Percentiles rank a stretch among this genome's conserved stretches.
Evolutionary conservation across 2,888 invertebrate species (phyloP).

Genomic region (Cactoblastis cactorum): DNA sequence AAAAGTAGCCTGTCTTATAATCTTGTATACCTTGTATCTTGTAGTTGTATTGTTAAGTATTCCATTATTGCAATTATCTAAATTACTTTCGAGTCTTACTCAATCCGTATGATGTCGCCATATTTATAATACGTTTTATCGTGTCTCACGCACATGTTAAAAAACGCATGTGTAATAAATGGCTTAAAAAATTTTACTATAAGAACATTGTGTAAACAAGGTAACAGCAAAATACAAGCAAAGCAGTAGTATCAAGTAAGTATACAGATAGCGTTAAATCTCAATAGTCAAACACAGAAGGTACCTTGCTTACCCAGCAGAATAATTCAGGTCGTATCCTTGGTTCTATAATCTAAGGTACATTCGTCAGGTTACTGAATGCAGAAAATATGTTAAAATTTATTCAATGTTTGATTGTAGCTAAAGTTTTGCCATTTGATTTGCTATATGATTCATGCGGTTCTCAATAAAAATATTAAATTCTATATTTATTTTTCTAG

Average conservation of each 20-base stretch:
- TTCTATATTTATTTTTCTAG: no score
- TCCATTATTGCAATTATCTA: no score
- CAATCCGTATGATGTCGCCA: no score
- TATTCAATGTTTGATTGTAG: neutral
- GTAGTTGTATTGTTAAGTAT: no score
- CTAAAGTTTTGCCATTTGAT: no score
- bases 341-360: neutral
- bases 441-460: no score
- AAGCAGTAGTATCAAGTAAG: neutral
- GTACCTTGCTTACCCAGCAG: slow-evolving; percentile 9
- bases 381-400: neutral
- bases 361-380: neutral
- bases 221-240: neutral
- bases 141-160: no score
- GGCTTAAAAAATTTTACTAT: neutral
- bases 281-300: slow-evolving; percentile 9
- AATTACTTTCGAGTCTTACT: no score
- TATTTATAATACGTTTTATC: neutral
- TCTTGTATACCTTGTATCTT: no score
- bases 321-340: slow-evolving; percentile 8
- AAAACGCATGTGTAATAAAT: no score
- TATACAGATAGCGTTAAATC: neutral
- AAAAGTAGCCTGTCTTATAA: no score
- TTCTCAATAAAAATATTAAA: no score
- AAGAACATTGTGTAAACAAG: neutral